A percentile compares a stretch with the other conserved stretches of the same genome.
phyloP scores from a whole-genome alignment of 2,113 vertebrate genomes.

The Melanerpes aurifrons region DNA sequence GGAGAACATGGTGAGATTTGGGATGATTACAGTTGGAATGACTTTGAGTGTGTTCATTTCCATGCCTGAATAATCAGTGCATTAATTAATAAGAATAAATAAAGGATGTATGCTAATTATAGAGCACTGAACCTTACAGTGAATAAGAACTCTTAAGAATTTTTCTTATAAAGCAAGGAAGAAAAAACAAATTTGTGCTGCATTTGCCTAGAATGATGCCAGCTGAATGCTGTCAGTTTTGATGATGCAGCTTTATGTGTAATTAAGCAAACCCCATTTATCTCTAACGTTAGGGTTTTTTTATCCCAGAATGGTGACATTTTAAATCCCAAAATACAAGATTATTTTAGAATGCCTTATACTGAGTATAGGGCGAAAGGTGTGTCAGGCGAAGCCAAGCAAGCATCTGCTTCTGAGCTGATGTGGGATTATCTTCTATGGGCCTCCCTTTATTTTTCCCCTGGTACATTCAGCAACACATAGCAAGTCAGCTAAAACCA shows the following conservation, averaged over 20 bases:
- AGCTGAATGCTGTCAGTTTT: not conserved
- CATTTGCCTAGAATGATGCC: not conserved
- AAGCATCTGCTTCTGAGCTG: not conserved
- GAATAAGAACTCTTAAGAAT: not conserved
- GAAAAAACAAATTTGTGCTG: not conserved
- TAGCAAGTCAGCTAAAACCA: not conserved
- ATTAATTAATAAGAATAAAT: not conserved
- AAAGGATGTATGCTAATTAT: not conserved
- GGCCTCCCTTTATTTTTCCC: not conserved
- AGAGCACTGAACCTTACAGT: not conserved
- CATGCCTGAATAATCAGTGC: not conserved
- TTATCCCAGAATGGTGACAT: not conserved
- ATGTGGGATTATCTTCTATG: not conserved
- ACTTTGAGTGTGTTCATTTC: constrained; percentile 5
- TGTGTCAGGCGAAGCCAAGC: not conserved
- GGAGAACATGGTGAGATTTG: not conserved
- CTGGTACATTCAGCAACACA: not conserved
- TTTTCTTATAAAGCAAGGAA: not conserved
- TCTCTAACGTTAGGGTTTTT: not conserved
- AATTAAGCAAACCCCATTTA: not conserved
- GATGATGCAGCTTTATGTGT: not conserved
- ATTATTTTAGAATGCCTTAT: not conserved
- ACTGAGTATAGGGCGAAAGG: not conserved
- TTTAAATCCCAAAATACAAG: not conserved
- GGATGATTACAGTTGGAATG: not conserved